Conservation (phyloP, 2,113 vertebrate genomes). For the Microcebus murinus region DNA sequence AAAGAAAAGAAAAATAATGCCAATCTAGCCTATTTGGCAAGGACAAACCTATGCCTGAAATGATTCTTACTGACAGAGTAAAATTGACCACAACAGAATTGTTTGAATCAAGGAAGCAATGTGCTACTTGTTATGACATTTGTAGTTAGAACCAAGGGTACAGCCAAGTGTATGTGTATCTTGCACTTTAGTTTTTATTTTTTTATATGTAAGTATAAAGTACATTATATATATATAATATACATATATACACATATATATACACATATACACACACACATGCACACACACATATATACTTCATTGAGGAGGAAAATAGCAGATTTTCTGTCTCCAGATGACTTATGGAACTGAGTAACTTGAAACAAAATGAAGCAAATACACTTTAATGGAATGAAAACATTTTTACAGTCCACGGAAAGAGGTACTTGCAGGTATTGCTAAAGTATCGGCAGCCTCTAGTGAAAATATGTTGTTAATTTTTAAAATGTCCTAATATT, state of each 20-base stretch:
- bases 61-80: neutral
- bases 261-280: neutral
- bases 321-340: slow-evolving; percentile 32
- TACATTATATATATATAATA: neutral
- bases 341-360: slow-evolving; percentile 29
- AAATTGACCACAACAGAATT: neutral
- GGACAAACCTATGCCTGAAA: neutral
- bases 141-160: neutral
- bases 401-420: slow-evolving; percentile 70
- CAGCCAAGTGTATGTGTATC: neutral
- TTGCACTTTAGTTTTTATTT: neutral
- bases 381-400: slow-evolving; percentile 24
- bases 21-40: neutral
- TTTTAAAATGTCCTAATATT: slow-evolving; percentile 74
- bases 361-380: slow-evolving; percentile 72
- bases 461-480: slow-evolving; percentile 72
- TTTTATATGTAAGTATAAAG: neutral
- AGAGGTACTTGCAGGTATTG: slow-evolving; percentile 5
- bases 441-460: slow-evolving; percentile 55
- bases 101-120: neutral
- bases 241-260: too few species aligned
- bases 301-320: neutral
- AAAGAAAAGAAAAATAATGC: neutral
- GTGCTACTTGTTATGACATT: neutral
- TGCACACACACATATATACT: neutral